A percentile compares a stretch with the other conserved stretches of the same genome.
These are phyloP conservation scores for Acanthurus lineatus DNA, from an alignment of 2,797 vertebrate species.

Conservation along the genomic window DNA sequence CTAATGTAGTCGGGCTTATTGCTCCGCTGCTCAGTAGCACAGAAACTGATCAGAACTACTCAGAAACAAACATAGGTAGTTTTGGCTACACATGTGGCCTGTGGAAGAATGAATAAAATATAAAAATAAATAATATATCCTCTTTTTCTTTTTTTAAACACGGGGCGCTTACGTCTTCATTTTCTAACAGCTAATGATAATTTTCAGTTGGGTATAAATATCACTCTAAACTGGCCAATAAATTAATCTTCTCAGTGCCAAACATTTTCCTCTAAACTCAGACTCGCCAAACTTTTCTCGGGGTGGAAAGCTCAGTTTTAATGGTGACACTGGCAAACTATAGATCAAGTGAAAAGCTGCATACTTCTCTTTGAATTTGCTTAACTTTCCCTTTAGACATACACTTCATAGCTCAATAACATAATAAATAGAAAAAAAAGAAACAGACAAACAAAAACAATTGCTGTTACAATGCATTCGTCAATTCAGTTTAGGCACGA, in stretches of 20 bases:
- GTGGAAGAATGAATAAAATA: slow-evolving; percentile 76
- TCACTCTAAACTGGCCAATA: slow-evolving; percentile 73
- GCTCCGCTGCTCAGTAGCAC: slow-evolving; percentile 46
- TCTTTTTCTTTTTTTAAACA: slow-evolving; percentile 33
- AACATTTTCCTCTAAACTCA: slow-evolving; percentile 55
- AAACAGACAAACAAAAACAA: slow-evolving; percentile 80
- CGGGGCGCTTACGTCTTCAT: slow-evolving; percentile 49
- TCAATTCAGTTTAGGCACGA: slow-evolving; percentile 99
- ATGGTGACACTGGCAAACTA: slow-evolving; percentile 88
- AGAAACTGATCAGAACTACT: slow-evolving; percentile 59
- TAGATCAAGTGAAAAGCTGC: slow-evolving; percentile 90
- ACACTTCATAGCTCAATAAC: slow-evolving; percentile 95
- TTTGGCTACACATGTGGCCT: slow-evolving; percentile 76
- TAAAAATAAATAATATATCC: slow-evolving; percentile 85
- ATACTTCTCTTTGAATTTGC: slow-evolving; percentile 89
- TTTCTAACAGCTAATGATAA: slow-evolving; percentile 53
- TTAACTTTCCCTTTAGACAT: slow-evolving; percentile 94
- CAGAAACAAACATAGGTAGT: slow-evolving; percentile 75
- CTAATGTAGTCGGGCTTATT: slow-evolving; percentile 20
- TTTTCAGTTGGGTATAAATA: slow-evolving; percentile 71
- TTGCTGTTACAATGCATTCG: slow-evolving; percentile 99
- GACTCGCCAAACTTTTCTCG: slow-evolving; percentile 43
- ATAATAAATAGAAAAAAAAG: slow-evolving; percentile 93
- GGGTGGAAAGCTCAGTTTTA: slow-evolving; percentile 62
- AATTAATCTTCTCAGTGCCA: slow-evolving; percentile 73